Conservation (phyloP, 2,797 vertebrate genomes). For the Sus cebifrons region DNA sequence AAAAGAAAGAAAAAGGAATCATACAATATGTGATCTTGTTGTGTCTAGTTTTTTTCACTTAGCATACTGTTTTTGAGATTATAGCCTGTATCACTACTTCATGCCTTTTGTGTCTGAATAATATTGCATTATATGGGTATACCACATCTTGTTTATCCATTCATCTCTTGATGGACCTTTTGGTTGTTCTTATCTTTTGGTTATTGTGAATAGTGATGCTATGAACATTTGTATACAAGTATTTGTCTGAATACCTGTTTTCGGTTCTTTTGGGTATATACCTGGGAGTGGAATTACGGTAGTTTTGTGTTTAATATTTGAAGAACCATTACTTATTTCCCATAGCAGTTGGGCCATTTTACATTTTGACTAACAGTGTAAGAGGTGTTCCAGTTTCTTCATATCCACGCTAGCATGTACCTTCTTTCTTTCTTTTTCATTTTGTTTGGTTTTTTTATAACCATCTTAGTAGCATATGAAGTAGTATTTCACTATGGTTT, state of each 20-base stretch:
- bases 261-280: neutral
- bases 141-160: neutral
- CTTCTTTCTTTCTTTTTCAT: neutral
- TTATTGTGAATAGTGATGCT: neutral
- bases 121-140: neutral
- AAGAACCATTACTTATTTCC: neutral
- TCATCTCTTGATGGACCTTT: neutral
- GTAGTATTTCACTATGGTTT: slow-evolving; percentile 17
- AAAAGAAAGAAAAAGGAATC: neutral
- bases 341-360: neutral
- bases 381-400: neutral
- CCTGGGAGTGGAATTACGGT: neutral
- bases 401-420: neutral
- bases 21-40: slow-evolving; percentile 18
- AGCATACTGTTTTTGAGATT: neutral
- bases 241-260: slow-evolving; percentile 20
- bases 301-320: slow-evolving; percentile 38
- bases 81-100: neutral
- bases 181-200: neutral
- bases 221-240: neutral
- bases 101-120: neutral
- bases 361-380: neutral
- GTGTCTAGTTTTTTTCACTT: slow-evolving; percentile 24
- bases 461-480: neutral
- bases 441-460: neutral